These are phyloP conservation scores for Diachasma alloeum DNA, from an alignment of 1,140 invertebrate genomes.

Conservation along the genomic window DNA sequence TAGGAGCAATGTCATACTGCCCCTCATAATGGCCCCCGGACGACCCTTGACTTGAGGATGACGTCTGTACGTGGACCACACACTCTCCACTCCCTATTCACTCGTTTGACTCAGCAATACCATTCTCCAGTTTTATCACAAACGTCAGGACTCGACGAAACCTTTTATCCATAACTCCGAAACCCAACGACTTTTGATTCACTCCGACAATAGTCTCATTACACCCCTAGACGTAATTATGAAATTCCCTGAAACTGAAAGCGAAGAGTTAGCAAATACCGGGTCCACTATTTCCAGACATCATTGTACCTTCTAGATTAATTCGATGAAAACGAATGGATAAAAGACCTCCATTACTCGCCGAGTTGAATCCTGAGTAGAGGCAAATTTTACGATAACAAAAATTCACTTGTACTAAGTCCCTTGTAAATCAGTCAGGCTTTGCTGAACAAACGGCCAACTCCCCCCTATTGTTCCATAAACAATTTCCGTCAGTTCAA, in stretches of 20 bases:
- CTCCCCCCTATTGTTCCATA: not conserved
- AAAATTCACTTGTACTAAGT: not conserved
- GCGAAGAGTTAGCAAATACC: not conserved
- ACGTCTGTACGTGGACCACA: conserved; percentile 28
- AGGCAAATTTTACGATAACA: not conserved
- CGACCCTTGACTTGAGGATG: conserved; percentile 39
- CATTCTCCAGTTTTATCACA: conserved; percentile 46
- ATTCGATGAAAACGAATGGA: not conserved
- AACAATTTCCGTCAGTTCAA: conserved; percentile 5
- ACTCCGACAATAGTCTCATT: conserved; percentile 50
- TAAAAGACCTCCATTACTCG: not conserved
- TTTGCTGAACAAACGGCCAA: not conserved
- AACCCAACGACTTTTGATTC: conserved; percentile 18
- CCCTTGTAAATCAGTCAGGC: not conserved
- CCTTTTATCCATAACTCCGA: not conserved
- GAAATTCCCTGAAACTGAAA: not conserved
- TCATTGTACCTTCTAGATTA: conserved; percentile 6
- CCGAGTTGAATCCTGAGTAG: not conserved
- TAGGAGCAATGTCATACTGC: conserved; percentile 36
- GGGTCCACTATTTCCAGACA: not conserved
- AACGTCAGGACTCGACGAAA: conserved; percentile 37
- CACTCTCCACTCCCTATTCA: not conserved
- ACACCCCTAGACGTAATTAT: conserved; percentile 27
- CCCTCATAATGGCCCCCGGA: conserved; percentile 47
- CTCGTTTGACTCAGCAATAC: conserved; percentile 50